These are phyloP conservation scores for Gnatocerus cornutus DNA, from an alignment of 2,888 invertebrate genomes.

Conservation along the genomic window DNA sequence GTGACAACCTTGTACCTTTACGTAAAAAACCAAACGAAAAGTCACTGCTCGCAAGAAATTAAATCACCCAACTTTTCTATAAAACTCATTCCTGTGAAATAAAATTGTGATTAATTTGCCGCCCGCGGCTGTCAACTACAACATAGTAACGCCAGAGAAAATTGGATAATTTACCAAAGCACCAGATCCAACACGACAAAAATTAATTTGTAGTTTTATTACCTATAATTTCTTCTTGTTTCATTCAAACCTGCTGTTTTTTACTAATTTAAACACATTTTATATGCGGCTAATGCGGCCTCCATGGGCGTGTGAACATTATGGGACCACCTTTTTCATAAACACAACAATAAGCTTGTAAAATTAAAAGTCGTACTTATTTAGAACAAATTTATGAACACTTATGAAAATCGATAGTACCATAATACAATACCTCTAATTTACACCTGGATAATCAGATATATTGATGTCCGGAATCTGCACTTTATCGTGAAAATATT, in stretches of 20 bases:
- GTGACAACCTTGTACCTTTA: slow-evolving; percentile 6
- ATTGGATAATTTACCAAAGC: slow-evolving; percentile 43
- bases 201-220: slow-evolving; percentile 40
- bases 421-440: too few relatives aligned
- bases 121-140: slow-evolving; percentile 37
- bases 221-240: slow-evolving; percentile 38
- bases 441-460: too few relatives aligned
- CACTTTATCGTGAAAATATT: too few relatives aligned
- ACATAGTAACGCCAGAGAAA: slow-evolving; percentile 36
- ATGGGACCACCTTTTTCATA: too few relatives aligned
- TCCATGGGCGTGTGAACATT: too few relatives aligned
- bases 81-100: slow-evolving; percentile 13
- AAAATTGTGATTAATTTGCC: slow-evolving; percentile 39
- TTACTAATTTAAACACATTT: neutral
- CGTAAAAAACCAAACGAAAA: slow-evolving; percentile 23
- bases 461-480: too few relatives aligned
- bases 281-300: too few relatives aligned
- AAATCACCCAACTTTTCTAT: slow-evolving; percentile 29
- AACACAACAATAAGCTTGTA: too few relatives aligned
- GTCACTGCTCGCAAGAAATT: slow-evolving; percentile 9
- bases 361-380: too few relatives aligned
- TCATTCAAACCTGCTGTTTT: slow-evolving; percentile 11
- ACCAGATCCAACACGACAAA: slow-evolving; percentile 11
- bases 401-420: too few relatives aligned
- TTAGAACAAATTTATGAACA: too few relatives aligned